Evolutionary conservation across 2,113 vertebrate species (phyloP).

Genomic region (Peromyscus californicus): DNA sequence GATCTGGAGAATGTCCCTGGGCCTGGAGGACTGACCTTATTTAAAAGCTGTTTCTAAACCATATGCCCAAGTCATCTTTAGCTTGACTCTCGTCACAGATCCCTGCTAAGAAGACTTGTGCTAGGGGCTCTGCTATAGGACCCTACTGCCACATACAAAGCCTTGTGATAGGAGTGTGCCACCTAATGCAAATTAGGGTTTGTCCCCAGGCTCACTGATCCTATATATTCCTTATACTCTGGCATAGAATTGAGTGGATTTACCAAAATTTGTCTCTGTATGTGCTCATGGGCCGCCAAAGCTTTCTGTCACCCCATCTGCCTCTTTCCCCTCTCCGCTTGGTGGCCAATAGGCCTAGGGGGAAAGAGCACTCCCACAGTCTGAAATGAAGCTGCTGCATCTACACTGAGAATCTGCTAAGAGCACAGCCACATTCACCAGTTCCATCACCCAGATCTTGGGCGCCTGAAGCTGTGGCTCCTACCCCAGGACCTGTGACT

Average conservation of each 20-base stretch:
- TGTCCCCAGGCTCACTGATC: not conserved
- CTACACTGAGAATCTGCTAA: not conserved
- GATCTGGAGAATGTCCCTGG: not conserved
- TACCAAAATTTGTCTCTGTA: not conserved
- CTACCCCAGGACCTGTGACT: not conserved
- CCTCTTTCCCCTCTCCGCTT: not conserved
- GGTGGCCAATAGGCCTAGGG: not conserved
- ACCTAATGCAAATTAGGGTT: not conserved
- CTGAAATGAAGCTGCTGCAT: not conserved
- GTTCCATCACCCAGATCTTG: not conserved
- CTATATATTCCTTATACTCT: not conserved
- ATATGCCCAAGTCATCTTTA: not conserved
- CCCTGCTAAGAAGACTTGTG: not conserved
- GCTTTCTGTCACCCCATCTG: not conserved
- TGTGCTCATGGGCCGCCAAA: not conserved
- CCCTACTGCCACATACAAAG: not conserved
- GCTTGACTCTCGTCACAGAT: not conserved
- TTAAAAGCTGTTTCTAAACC: not conserved
- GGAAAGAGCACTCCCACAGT: not conserved
- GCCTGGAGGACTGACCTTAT: not conserved
- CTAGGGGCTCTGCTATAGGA: not conserved
- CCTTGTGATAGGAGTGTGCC: not conserved
- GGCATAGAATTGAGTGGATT: not conserved
- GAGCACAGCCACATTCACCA: too few relatives aligned
- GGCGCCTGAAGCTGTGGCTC: too few relatives aligned